Percentiles rank a stretch among this genome's conserved stretches.
These are phyloP conservation scores for Eupristina koningsbergeri DNA, from an alignment of 1,140 invertebrate species.

Conservation along the genomic window DNA sequence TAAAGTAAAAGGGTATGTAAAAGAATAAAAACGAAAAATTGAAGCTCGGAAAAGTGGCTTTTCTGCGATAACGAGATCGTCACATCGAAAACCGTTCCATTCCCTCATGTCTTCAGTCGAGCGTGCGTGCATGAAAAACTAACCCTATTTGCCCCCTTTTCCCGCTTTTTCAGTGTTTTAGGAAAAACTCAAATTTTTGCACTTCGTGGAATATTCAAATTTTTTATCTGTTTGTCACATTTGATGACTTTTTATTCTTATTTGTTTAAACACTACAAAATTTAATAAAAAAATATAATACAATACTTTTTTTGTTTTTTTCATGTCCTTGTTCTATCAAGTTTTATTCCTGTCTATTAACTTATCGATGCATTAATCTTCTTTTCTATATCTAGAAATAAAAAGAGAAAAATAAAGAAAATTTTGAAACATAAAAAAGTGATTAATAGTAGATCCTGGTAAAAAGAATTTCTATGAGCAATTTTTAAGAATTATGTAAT, in stretches of 20 bases:
- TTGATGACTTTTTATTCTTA: constrained; percentile 35
- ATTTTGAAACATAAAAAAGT: too few relatives aligned
- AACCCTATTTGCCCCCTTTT: background rate
- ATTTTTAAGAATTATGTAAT: too few relatives aligned
- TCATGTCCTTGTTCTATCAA: background rate
- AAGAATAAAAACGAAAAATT: constrained; percentile 15
- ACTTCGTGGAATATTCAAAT: constrained; percentile 24
- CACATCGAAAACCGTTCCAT: constrained; percentile 32
- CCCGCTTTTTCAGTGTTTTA: background rate
- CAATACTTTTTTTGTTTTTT: background rate
- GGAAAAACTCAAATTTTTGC: constrained; percentile 36
- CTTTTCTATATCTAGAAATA: background rate
- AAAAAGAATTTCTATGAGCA: too few relatives aligned
- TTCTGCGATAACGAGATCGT: constrained; percentile 45
- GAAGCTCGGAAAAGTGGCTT: constrained; percentile 31
- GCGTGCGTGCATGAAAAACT: constrained; percentile 31
- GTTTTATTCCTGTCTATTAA: background rate
- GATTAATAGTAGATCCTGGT: too few relatives aligned
- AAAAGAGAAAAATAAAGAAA: background rate
- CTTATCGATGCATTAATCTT: background rate
- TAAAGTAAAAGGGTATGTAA: background rate
- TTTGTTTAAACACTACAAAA: constrained; percentile 4
- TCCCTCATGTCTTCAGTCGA: constrained; percentile 20
- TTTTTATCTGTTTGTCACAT: constrained; percentile 12
- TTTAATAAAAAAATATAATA: constrained; percentile 11